Percentiles rank a stretch among this genome's conserved stretches.
These are phyloP conservation scores for Aromia moschata DNA, from an alignment of 2,888 invertebrate species.

Conservation along the genomic window DNA sequence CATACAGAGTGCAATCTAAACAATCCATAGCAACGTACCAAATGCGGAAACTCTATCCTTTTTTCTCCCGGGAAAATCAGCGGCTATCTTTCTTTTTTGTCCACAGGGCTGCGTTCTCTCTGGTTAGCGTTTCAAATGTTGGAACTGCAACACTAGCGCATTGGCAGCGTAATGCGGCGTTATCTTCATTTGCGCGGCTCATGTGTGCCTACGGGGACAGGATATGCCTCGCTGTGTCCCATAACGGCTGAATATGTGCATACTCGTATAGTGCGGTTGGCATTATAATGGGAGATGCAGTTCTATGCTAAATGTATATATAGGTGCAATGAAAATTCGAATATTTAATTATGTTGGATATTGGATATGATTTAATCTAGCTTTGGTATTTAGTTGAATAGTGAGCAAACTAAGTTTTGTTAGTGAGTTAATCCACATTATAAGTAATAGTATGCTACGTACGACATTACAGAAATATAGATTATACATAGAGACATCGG, in stretches of 20 bases:
- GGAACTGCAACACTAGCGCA: slow-evolving; percentile 51
- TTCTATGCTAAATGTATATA: slow-evolving; percentile 48
- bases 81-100: slow-evolving; percentile 9
- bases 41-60: slow-evolving; percentile 11
- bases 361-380: slow-evolving; percentile 30
- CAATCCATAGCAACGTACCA: slow-evolving; percentile 41
- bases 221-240: slow-evolving; percentile 40
- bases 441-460: no score
- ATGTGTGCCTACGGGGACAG: slow-evolving; percentile 52
- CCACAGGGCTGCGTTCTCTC: slow-evolving; percentile 19
- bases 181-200: slow-evolving; percentile 60
- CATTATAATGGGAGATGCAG: slow-evolving; percentile 53
- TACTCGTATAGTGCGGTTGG: slow-evolving; percentile 46
- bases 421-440: no score
- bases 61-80: slow-evolving; percentile 3
- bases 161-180: slow-evolving; percentile 55
- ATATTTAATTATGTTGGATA: slow-evolving; percentile 48
- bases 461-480: no score
- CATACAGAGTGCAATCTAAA: slow-evolving; percentile 55
- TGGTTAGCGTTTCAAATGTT: slow-evolving; percentile 30
- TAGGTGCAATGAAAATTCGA: slow-evolving; percentile 44
- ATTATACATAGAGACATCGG: no score
- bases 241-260: slow-evolving; percentile 44
- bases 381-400: slow-evolving; percentile 12
- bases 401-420: slow-evolving; percentile 4